Evolutionary conservation across 2,113 vertebrate species (phyloP).

Genomic region (Naja naja): DNA sequence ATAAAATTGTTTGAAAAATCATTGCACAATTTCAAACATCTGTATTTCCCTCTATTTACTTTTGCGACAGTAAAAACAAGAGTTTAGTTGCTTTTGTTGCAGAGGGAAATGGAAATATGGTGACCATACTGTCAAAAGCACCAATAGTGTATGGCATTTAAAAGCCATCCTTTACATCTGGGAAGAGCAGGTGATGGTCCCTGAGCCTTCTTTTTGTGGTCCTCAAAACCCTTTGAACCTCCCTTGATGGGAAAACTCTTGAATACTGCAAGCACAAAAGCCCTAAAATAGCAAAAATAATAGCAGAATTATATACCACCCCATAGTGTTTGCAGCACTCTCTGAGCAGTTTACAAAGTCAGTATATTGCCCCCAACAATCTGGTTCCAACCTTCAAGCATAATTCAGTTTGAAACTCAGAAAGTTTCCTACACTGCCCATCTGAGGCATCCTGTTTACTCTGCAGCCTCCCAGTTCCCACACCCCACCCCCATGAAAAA

Average conservation of each 20-base stretch:
- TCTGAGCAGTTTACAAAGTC: no score
- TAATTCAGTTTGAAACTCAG: neutral
- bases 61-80: neutral
- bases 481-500: neutral
- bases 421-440: neutral
- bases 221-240: neutral
- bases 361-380: no score
- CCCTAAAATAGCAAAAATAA: neutral
- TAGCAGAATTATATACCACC: no score
- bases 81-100: neutral
- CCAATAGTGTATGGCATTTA: neutral
- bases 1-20: neutral
- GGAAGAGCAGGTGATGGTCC: neutral
- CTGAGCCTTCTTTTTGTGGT: neutral
- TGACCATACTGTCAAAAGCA: neutral
- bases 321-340: no score
- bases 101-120: neutral
- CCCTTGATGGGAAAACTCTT: neutral
- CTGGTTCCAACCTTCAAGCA: neutral
- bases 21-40: neutral
- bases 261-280: neutral
- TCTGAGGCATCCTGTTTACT: neutral
- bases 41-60: neutral
- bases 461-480: neutral
- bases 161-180: neutral